phyloP scores from a whole-genome alignment of 2,888 invertebrate genomes.

The Coleophora flavipennella region DNA sequence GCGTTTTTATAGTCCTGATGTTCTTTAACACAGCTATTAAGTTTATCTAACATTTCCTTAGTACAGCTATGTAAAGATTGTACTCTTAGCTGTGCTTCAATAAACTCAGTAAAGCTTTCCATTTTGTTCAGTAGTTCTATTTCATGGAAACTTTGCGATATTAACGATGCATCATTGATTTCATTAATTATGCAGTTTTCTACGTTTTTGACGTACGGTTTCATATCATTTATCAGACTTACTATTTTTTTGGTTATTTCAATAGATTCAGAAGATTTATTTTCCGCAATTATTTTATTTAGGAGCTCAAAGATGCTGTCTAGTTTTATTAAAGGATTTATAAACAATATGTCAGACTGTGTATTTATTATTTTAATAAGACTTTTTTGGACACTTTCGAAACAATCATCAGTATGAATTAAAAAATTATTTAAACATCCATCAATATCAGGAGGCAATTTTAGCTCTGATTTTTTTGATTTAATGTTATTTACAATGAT shows the following conservation, averaged over 20 bases:
- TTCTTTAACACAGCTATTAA: conserved; percentile 33
- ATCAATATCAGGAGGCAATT: conserved; percentile 31
- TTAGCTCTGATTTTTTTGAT: conserved; percentile 23
- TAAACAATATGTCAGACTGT: conserved; percentile 36
- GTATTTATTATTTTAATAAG: conserved; percentile 36
- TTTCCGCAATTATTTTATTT: conserved; percentile 14
- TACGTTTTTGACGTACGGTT: conserved; percentile 24
- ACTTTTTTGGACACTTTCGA: conserved; percentile 32
- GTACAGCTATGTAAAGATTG: conserved; percentile 10
- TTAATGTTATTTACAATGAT: conserved; percentile 37
- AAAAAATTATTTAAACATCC: conserved; percentile 33
- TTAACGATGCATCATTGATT: conserved; percentile 8
- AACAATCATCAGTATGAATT: conserved; percentile 32
- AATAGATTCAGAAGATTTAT: conserved; percentile 18
- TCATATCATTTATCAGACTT: conserved; percentile 20
- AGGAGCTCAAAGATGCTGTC: conserved; percentile 19
- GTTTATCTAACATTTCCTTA: conserved; percentile 23
- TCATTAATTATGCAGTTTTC: conserved; percentile 20
- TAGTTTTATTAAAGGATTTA: conserved; percentile 31
- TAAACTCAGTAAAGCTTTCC: conserved; percentile 24
- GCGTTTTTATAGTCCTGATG: conserved; percentile 44
- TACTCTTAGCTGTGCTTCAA: conserved; percentile 21
- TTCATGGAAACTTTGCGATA: conserved; percentile 14
- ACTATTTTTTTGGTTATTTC: conserved; percentile 22
- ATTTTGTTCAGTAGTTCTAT: conserved; percentile 22